These are phyloP conservation scores for Cylloceria caligata DNA, from an alignment of 2,888 invertebrate species.

Conservation along the genomic window DNA sequence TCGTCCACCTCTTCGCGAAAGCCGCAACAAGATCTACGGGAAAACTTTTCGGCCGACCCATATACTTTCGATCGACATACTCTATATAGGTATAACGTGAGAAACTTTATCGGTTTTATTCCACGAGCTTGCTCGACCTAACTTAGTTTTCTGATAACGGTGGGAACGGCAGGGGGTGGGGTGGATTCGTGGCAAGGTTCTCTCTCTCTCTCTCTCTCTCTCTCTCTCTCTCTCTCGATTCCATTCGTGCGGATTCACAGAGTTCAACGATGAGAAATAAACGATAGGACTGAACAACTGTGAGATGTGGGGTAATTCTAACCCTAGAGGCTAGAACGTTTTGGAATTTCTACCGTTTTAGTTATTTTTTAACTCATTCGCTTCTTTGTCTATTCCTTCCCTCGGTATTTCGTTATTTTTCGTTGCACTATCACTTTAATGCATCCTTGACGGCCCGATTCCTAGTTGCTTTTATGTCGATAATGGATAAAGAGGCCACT, in stretches of 20 bases:
- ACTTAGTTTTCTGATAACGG: slow-evolving; percentile 47
- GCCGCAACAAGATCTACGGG: slow-evolving; percentile 8
- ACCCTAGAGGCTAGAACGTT: slow-evolving; percentile 9
- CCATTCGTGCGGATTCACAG: slow-evolving; percentile 6
- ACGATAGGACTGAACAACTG: slow-evolving; percentile 39
- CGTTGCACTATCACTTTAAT: slow-evolving; percentile 32
- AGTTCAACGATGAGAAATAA: slow-evolving; percentile 38
- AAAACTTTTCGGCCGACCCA: slow-evolving; percentile 36
- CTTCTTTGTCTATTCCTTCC: slow-evolving; percentile 4
- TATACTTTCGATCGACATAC: slow-evolving; percentile 28
- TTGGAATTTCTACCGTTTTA: slow-evolving; percentile 44
- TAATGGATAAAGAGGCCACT: slow-evolving; percentile 10
- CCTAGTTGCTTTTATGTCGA: slow-evolving; percentile 10
- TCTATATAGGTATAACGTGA: slow-evolving; percentile 34
- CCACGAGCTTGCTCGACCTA: slow-evolving; percentile 22
- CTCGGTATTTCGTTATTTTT: background rate
- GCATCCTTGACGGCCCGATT: slow-evolving; percentile 37
- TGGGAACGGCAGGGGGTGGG: slow-evolving; percentile 10
- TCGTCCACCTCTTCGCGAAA: slow-evolving; percentile 12
- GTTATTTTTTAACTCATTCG: slow-evolving; percentile 51
- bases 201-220: too few relatives aligned
- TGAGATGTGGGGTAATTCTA: background rate
- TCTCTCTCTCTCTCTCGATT: background rate
- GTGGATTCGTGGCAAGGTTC: too few relatives aligned
- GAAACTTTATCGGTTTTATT: slow-evolving; percentile 47